phyloP scores from a whole-genome alignment of 2,113 vertebrate species.

The Benitochromis conjunctus region DNA sequence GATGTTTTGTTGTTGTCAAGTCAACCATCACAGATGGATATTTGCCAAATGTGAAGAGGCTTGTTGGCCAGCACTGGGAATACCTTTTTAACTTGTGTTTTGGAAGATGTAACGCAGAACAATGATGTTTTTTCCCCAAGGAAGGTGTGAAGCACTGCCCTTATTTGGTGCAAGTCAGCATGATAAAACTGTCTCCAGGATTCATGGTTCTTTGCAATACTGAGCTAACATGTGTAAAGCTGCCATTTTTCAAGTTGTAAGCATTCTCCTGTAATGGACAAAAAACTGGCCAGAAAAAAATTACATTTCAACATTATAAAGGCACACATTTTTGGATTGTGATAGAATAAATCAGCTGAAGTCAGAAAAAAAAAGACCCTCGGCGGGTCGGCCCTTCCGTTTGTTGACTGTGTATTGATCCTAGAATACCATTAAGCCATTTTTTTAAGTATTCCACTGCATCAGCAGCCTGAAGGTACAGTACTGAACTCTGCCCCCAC shows the following conservation, averaged over 20 bases:
- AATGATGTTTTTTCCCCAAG: background rate
- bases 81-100: background rate
- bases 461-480: constrained; percentile 43
- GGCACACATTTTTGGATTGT: background rate
- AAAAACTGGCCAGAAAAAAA: background rate
- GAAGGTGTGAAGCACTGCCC: background rate
- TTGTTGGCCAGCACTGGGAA: background rate
- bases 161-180: background rate
- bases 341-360: constrained; percentile 29
- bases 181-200: background rate
- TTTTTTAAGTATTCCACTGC: constrained; percentile 53
- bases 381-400: constrained; percentile 50
- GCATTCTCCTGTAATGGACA: background rate
- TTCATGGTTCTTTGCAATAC: background rate
- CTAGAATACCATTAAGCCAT: constrained; percentile 51
- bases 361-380: constrained; percentile 26
- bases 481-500: background rate
- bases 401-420: constrained; percentile 49
- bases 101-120: background rate
- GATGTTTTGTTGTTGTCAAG: background rate
- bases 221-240: background rate
- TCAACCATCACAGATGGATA: background rate
- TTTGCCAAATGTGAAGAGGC: background rate
- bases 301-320: background rate
- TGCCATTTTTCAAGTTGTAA: background rate